Conservation (phyloP, 2,888 invertebrate species). For the Hypsopygia costalis region DNA sequence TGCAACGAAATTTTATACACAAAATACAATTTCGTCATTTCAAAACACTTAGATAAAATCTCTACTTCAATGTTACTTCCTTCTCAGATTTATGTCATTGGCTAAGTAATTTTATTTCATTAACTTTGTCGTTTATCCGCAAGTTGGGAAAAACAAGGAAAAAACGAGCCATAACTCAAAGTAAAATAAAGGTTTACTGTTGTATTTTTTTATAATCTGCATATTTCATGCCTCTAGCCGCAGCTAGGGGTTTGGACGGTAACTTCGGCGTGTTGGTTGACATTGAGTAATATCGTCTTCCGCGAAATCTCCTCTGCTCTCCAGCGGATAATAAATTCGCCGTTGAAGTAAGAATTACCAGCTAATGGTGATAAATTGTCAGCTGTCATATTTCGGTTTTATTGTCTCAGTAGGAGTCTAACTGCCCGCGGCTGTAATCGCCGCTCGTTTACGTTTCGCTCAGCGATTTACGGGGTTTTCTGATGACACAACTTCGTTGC, state of each 20-base stretch:
- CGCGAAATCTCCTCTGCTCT: slow-evolving; percentile 41
- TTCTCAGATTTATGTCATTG: slow-evolving; percentile 3
- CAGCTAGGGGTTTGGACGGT: slow-evolving; percentile 12
- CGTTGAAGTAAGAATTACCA: slow-evolving; percentile 44
- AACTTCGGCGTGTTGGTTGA: slow-evolving; percentile 35
- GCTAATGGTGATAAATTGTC: slow-evolving; percentile 51
- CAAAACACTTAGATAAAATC: slow-evolving; percentile 3
- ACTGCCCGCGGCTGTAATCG: slow-evolving; percentile 44
- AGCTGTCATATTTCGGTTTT: slow-evolving; percentile 58
- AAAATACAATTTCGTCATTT: background rate
- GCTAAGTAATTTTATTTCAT: slow-evolving; percentile 3
- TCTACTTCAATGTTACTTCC: slow-evolving; percentile 4
- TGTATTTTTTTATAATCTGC: slow-evolving; percentile 12
- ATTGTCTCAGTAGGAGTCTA: slow-evolving; percentile 50
- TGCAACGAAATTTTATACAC: too few relatives aligned
- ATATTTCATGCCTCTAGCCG: slow-evolving; percentile 14
- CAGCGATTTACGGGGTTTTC: slow-evolving; percentile 61
- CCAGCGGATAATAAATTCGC: slow-evolving; percentile 49
- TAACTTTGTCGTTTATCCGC: slow-evolving; percentile 6
- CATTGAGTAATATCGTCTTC: slow-evolving; percentile 53
- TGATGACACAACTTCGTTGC: slow-evolving; percentile 67
- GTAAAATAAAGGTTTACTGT: slow-evolving; percentile 6
- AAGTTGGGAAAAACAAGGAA: slow-evolving; percentile 3
- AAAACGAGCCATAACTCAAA: slow-evolving; percentile 1
- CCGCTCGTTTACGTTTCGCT: slow-evolving; percentile 55